Evolutionary conservation across 2,113 vertebrate species (phyloP).

Genomic region (Alectura lathami): DNA sequence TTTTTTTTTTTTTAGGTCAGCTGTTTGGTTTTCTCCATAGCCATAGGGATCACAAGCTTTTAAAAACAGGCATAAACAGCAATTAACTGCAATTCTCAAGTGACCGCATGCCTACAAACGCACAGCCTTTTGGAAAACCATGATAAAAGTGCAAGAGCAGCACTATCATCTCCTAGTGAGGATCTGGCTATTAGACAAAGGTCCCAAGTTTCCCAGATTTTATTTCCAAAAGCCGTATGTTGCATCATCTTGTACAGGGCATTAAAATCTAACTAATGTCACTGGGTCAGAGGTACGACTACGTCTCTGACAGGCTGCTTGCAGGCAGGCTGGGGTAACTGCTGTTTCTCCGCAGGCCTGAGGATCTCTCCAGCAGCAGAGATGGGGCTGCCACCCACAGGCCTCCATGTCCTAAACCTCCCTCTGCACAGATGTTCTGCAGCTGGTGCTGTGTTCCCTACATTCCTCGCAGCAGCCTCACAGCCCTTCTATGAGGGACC

Average conservation of each 20-base stretch:
- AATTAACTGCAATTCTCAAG: slow-evolving; percentile 52
- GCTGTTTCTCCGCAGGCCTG: background rate
- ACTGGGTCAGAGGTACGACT: background rate
- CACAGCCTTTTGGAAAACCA: background rate
- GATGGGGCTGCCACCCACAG: background rate
- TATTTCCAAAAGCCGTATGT: background rate
- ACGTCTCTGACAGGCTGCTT: background rate
- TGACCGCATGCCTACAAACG: slow-evolving; percentile 13
- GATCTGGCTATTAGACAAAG: background rate
- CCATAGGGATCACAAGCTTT: slow-evolving; percentile 19
- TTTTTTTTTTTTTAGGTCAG: background rate
- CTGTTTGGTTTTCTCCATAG: slow-evolving; percentile 21
- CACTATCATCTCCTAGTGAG: background rate
- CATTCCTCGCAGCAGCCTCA: background rate
- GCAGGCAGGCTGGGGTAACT: background rate
- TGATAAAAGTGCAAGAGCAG: background rate
- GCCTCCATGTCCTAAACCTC: background rate
- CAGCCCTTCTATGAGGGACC: background rate
- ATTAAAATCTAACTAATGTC: background rate
- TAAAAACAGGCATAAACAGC: slow-evolving; percentile 22
- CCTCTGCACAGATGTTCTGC: accelerated
- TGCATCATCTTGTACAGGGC: background rate
- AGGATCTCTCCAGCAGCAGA: background rate
- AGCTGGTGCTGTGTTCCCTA: background rate
- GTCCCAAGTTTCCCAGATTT: background rate